Percentiles rank a stretch among this genome's conserved stretches.
Evolutionary conservation across 2,113 vertebrate genomes (phyloP).

Genomic region (cattle (Bos taurus)): ARS-UCD2.0 NC_037338.1:101228001-101228500

Average conservation of each 20-base stretch:
- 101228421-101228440: neutral
- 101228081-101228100: accelerated
- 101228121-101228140: neutral
- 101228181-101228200: neutral
- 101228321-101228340: accelerated
- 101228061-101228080: neutral
- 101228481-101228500: accelerated
- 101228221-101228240: neutral
- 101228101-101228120: accelerated
- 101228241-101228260: neutral
- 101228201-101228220: neutral
- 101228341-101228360: neutral
- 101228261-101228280: accelerated
- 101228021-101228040: no score
- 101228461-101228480: neutral
- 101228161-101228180: neutral
- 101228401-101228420: neutral
- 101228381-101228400: neutral
- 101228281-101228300: accelerated
- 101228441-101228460: neutral
- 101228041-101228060: no score
- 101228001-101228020: no score
- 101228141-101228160: accelerated
- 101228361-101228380: neutral
- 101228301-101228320: neutral